Base-by-base conservation (phyloP, 2,888 invertebrate genomes). In the Netelia virgata region DNA sequence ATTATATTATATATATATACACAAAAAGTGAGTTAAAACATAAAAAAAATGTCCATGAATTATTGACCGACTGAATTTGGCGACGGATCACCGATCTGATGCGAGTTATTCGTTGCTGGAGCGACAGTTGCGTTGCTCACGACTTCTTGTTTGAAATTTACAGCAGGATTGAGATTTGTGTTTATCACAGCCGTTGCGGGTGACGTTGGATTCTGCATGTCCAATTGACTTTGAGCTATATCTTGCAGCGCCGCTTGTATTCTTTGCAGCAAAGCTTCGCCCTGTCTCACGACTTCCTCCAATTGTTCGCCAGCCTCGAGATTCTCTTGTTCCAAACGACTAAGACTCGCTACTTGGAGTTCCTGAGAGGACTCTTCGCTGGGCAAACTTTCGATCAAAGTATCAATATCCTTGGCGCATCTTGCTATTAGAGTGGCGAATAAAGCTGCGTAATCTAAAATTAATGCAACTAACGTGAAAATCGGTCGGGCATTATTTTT, bases 321-420 rank as follows among this genome's bases (percentile, higher is more conserved):
- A 94, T 99, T 99, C 91, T 99, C 98, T 53, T 96, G 95, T 92
- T 99, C 99, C 66, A 99, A 94, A 70, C 96, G 95, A 89, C 96
- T 95, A 43, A 98, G 95, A 90, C 98, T 97, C 77, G 94, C 94
- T 81, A 97, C 97, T 94, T 99, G 99, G 10, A 98, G 94, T 93
- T 99, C 98, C n/a, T 97, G 96, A 0, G 98, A 98, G 61, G 97
- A 98, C 90, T 99, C 99, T 92, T 99, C 99, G 92, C 97, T 98
- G 0, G 99, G 99, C 61, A 99, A 94, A 0, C 98, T 98, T 91
- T 99, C 99, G 84, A 99, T 99, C 1, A 99, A 94, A 0, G 98
- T 97, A 92, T 99, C 99, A 85, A 99, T 99, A 93, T 99, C 99
- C 94, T 99, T 99, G 0, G 99, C 99, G 93, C 98, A 98, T 82